These are phyloP conservation scores for Herpetotheres cachinnans DNA, from an alignment of 2,113 vertebrate genomes.

Conservation along the genomic window DNA sequence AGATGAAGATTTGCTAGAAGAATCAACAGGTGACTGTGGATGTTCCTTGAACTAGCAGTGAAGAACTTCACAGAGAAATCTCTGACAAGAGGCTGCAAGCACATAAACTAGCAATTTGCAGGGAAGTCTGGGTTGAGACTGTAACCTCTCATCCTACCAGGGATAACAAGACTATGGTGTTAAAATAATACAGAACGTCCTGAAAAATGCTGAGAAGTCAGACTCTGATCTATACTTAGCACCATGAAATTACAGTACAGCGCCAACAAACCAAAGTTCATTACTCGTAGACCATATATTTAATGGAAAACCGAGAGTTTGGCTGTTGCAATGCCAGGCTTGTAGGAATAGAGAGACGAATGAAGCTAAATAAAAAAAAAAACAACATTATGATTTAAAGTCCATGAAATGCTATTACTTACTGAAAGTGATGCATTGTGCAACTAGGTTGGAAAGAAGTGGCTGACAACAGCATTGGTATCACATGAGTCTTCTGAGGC, in stretches of 20 bases:
- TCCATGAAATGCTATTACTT: background rate
- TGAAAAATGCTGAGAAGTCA: conserved; percentile 35
- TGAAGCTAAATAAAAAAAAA: background rate
- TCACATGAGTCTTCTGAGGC: background rate
- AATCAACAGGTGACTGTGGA: background rate
- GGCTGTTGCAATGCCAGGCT: background rate
- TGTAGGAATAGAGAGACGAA: background rate
- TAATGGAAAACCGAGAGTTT: background rate
- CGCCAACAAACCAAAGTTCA: background rate
- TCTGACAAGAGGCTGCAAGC: background rate
- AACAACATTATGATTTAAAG: background rate
- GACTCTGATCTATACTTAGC: conserved; percentile 29
- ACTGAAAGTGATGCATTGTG: background rate
- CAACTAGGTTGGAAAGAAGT: background rate
- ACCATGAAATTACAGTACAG: background rate
- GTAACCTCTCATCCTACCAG: background rate
- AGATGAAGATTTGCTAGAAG: background rate
- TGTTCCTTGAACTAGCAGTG: background rate
- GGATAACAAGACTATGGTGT: background rate
- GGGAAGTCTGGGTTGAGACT: conserved; percentile 16
- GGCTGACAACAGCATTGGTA: background rate
- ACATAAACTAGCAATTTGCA: conserved; percentile 1
- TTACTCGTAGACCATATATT: background rate
- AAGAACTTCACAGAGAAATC: background rate
- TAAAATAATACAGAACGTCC: conserved; percentile 17